Evolutionary conservation across 2,797 vertebrate genomes (phyloP).

Genomic region (Artibeus jamaicensis): DNA sequence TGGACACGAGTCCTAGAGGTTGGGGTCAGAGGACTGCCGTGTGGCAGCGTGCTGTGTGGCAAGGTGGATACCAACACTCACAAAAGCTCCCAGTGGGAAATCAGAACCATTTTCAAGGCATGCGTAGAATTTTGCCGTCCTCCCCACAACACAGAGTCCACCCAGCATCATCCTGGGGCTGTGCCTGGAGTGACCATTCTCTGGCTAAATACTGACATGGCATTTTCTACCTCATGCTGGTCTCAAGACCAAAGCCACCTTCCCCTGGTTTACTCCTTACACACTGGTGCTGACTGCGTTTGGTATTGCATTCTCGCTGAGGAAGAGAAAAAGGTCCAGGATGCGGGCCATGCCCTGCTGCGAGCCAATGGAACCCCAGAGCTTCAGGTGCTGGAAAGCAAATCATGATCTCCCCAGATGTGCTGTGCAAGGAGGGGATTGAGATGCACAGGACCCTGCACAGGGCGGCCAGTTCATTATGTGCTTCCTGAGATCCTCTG

Average conservation of each 20-base stretch:
- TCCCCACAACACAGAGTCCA: constrained; percentile 95
- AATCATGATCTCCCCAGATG: constrained; percentile 99
- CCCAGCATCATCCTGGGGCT: constrained; percentile 91
- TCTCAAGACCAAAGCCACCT: neutral
- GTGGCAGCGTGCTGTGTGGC: constrained; percentile 95
- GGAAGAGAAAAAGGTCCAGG: constrained; percentile 97
- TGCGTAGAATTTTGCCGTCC: constrained; percentile 99
- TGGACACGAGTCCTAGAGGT: constrained; percentile 94
- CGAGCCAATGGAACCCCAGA: constrained; percentile 98
- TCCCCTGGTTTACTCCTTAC: neutral
- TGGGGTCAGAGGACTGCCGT: constrained; percentile 94
- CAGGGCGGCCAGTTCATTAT: constrained; percentile 96
- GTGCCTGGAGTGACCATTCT: constrained; percentile 87
- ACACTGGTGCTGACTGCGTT: neutral
- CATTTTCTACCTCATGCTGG: neutral
- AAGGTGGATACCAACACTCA: constrained; percentile 98
- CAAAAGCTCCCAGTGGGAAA: constrained; percentile 90
- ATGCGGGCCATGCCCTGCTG: constrained; percentile 98
- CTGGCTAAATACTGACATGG: neutral
- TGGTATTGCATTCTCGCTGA: constrained; percentile 99
- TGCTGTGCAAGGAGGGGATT: constrained; percentile 96
- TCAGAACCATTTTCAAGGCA: constrained; percentile 99
- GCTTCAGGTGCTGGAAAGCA: constrained; percentile 99
- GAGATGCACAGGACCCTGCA: constrained; percentile 96
- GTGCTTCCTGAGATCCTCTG: constrained; percentile 97